Conservation (phyloP, 2,888 invertebrate species). For the Eumerus sabulonum region DNA sequence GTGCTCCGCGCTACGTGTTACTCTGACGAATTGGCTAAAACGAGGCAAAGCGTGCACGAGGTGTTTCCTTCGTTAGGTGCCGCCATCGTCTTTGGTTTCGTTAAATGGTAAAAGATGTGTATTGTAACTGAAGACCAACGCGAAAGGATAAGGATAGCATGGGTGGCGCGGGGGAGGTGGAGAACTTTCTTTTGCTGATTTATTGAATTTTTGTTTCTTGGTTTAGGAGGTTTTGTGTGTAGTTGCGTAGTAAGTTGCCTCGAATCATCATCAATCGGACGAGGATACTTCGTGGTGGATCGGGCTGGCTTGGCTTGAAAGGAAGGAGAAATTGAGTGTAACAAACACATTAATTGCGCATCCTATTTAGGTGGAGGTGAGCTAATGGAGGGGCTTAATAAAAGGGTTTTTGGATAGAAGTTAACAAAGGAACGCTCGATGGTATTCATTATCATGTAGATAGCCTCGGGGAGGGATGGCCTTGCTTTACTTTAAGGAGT, state of each 20-base stretch:
- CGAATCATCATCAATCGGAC: constrained; percentile 40
- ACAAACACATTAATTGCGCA: constrained; percentile 48
- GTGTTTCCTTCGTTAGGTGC: constrained; percentile 17
- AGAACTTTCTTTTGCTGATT: constrained; percentile 46
- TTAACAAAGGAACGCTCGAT: too few species aligned
- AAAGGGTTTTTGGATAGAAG: too few species aligned
- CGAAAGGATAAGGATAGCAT: constrained; percentile 9
- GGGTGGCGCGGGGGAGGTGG: constrained; percentile 3
- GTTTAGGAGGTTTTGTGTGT: not conserved
- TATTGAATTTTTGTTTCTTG: constrained; percentile 35
- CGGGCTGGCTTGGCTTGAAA: constrained; percentile 34
- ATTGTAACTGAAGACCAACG: too few species aligned
- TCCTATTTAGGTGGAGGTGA: constrained; percentile 8
- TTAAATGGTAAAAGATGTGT: too few species aligned
- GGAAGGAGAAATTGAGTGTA: constrained; percentile 47
- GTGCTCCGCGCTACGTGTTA: constrained; percentile 51
- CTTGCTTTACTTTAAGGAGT: too few species aligned
- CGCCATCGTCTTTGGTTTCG: constrained; percentile 1
- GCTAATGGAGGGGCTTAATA: not conserved
- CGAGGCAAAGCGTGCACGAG: constrained; percentile 26
- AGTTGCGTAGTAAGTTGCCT: constrained; percentile 23
- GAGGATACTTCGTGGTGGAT: constrained; percentile 2
- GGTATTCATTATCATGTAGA: too few species aligned
- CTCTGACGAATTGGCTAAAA: constrained; percentile 55
- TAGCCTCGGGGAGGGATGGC: too few species aligned